Evolutionary conservation across 1,140 invertebrate species (phyloP), one percentile per base, ranked within the genome.

Genomic region (Gryon sp.): DNA sequence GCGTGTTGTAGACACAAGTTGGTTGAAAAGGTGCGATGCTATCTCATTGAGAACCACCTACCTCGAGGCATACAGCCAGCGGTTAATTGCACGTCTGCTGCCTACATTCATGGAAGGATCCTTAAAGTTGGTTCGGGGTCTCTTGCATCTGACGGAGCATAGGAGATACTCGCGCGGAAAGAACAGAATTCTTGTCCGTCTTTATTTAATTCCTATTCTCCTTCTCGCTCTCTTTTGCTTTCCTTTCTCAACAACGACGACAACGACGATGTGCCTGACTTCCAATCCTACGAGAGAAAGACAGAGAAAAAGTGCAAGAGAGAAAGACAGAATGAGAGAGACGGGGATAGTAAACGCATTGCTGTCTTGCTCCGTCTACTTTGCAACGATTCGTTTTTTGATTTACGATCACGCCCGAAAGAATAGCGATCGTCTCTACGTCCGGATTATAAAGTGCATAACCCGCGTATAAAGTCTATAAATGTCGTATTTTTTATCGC

Each of bases 31-130:
- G 65, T 57, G 57, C 62, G 63, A 69, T 74, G 72, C 46, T 74
- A 78, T 80, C 70, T 80, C 57, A 75, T 70, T 74, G 75, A 80
- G 75, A 82, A 80, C 76, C 70, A 73, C 80, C 74, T 77, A 65
- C 76, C 74, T 62, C 75, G 46, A 81, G 78, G 78, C 80, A 76
- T 82, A 83, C 84, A 86, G 83, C 84, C 84, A 77, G 79, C 84
- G 83, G 84, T 86, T 87, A 86, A 87, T 87, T 86, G 83, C 85
- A 83, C 81, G 85, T 86, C 86, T 84, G 84, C 80, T 68, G 75
- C 45, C 76, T 62, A 62, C 26, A 57, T 68, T 77, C 66, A 76
- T 78, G 81, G 81, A 81, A 83, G 81, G 81, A 85, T 86, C 83
- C 82, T 83, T 80, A 73, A 80, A 80, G 80, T 83, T 79, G 76